A percentile compares a stretch with the other conserved stretches of the same genome.
phyloP scores from a whole-genome alignment of 2,888 invertebrate species.

The Drosophila tanythrix region DNA sequence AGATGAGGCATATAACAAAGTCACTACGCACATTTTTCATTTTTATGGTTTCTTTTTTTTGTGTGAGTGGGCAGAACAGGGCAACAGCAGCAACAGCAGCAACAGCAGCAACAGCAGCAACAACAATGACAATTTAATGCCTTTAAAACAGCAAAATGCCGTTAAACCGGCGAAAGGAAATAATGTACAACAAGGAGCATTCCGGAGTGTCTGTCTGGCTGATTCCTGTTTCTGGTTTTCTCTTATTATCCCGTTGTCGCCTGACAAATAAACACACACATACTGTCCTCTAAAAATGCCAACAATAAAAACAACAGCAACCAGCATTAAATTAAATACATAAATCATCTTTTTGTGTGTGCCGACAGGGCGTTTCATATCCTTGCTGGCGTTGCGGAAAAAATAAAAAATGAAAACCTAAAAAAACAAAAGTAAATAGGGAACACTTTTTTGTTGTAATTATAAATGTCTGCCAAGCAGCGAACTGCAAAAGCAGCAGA shows the following conservation, averaged over 20 bases:
- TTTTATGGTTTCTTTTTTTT: slow-evolving; percentile 51
- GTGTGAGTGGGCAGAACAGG: slow-evolving; percentile 23
- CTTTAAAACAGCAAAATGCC: slow-evolving; percentile 76
- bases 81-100: slow-evolving; percentile 14
- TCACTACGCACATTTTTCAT: slow-evolving; percentile 74
- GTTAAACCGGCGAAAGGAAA: slow-evolving; percentile 69
- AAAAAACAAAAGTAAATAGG: slow-evolving; percentile 37
- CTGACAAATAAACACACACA: slow-evolving; percentile 78
- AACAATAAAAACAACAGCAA: slow-evolving; percentile 40
- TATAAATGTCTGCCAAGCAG: slow-evolving; percentile 68
- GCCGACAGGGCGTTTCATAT: slow-evolving; percentile 54
- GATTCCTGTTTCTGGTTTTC: slow-evolving; percentile 57
- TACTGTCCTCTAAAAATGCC: slow-evolving; percentile 51
- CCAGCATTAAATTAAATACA: slow-evolving; percentile 76
- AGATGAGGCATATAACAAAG: slow-evolving; percentile 35
- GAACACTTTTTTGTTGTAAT: slow-evolving; percentile 65
- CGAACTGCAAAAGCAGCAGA: slow-evolving; percentile 19
- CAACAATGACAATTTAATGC: slow-evolving; percentile 72
- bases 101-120: slow-evolving; percentile 16
- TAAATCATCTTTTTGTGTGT: slow-evolving; percentile 72
- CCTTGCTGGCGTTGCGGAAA: slow-evolving; percentile 26
- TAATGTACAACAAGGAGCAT: slow-evolving; percentile 40
- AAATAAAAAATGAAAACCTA: not conserved
- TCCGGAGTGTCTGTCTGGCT: slow-evolving; percentile 47
- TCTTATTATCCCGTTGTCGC: slow-evolving; percentile 77